Base-by-base conservation (phyloP, 2,113 vertebrate genomes). In the Takifugu flavidus region DNA sequence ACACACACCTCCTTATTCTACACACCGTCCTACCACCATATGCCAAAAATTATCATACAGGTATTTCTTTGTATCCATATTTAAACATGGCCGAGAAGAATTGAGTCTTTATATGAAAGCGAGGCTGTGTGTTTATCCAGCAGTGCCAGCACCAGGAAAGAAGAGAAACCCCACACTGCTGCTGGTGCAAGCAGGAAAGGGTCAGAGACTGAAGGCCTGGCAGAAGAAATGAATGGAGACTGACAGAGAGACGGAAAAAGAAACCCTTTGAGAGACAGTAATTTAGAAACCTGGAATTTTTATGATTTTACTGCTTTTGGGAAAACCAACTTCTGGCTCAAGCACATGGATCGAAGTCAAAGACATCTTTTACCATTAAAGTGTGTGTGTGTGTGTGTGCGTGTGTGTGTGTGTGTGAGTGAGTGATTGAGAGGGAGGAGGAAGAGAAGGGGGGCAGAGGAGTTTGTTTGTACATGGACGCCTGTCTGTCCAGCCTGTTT, bases 41-140 rank as follows among this genome's bases (percentile, higher is more conserved):
- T 90, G 89, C 90, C 91, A 90, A 84, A 91, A 91, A 91, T 91
- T 82, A 92, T 89, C 91, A 89, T 89, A 89, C 88, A 89, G 87
- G 86, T 90, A 90, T 91, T 83, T 88, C 89, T 92, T 91, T 92
- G 88, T 91, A 86, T 90, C 89, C 90, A 87, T 88, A 89, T 89
- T 90, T 87, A 88, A 88, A 86, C 88, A 86, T 74, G 82, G 79
- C 77, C 80, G 83, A 86, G 88, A 91, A 90, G 88, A 92, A 92
- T 91, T 80, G 80, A 67, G 84, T 76, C 90, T 91, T 91, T 92
- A 89, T 91, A 86, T 27, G 70, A 77, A 75, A 61, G 74, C 77
- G 74, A 80, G 83, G 80, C 68, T 78, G 85, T 87, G 80, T 92
- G 89, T 92, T 90, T 92, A 91, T 89, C 88, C 88, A 87, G 88